Conservation (phyloP, 2,888 invertebrate genomes). For the Epinotia ramella region DNA sequence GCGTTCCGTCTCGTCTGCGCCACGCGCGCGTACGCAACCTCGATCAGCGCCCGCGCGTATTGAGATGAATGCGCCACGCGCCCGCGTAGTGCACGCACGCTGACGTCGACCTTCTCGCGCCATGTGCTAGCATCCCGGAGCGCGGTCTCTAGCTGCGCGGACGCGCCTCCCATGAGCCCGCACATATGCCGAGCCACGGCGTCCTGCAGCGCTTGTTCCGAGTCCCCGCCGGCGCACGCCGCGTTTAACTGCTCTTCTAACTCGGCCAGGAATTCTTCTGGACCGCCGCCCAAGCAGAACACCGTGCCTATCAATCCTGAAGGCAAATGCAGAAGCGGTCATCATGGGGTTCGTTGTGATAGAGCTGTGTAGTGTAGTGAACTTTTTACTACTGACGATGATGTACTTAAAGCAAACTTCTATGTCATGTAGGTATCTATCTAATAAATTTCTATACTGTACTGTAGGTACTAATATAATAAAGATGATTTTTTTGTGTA, state of each 20-base stretch:
- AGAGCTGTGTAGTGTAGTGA: not conserved
- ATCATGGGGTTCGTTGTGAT: not conserved
- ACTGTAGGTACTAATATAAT: no score
- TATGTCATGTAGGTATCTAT: no score
- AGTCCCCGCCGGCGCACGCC: constrained; percentile 2
- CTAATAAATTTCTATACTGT: no score
- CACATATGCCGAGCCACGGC: constrained; percentile 57
- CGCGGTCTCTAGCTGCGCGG: constrained; percentile 48
- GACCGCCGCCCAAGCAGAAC: constrained; percentile 47
- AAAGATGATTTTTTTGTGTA: no score
- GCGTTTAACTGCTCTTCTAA: constrained; percentile 51
- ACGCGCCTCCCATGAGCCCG: constrained; percentile 52
- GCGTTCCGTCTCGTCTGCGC: constrained; percentile 51
- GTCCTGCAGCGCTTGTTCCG: constrained; percentile 54
- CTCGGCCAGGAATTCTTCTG: constrained; percentile 49
- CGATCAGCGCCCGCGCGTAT: constrained; percentile 58
- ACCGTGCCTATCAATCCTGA: constrained; percentile 40
- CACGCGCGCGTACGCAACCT: constrained; percentile 57
- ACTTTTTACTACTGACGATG: no score
- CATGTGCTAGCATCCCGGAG: constrained; percentile 50
- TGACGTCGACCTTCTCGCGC: constrained; percentile 57
- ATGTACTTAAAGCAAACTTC: no score
- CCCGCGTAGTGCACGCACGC: constrained; percentile 51
- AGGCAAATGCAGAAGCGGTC: not conserved
- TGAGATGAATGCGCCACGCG: constrained; percentile 59